Evolutionary conservation across 2,888 invertebrate species (phyloP), one percentile per base, ranked within the genome.

Genomic region (Drosophila acutilabella): DNA sequence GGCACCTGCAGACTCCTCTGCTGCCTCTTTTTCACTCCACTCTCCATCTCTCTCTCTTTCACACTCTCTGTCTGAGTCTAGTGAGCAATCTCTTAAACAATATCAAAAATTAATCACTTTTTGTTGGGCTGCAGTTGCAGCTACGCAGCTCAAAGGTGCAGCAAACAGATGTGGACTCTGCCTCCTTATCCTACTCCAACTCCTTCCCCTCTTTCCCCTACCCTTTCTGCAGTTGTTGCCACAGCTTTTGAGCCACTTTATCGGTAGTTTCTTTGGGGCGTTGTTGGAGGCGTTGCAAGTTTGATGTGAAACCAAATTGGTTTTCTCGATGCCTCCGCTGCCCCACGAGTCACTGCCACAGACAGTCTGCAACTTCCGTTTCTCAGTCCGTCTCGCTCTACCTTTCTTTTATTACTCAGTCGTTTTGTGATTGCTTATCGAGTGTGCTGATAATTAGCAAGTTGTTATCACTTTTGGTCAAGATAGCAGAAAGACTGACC

Each of bases 61-160:
- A 13, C 5, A 6, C 18, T 16, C 14, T 0, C 20, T 16, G 26
- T 54, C 13, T 38, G 41, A 45, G 6, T 18, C 68, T 75, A 59
- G 57, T 64, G 57, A 51, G 73, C 83, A 80, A 87, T 85, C 88
- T 73, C 68, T 77, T 81, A 75, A 81, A 61, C 89, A 85, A 85
- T 81, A 87, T 85, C 85, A 88, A 88, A 88, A 88, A 85, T 85
- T 85, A 85, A 85, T 85, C 89, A 85, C 88, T 85, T 85, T 87
- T 85, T 71, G 38, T 44, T 52, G 57, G 40, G 45, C 36, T 57
- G 71, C 74, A 75, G 74, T 78, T 88, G 70, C 81, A 81, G 84
- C 71, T 88, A 81, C 81, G 68, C 78, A 71, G 74, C 62, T 69
- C n/a, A 62, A 45, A 52, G 48, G 33, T 53, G 62, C 42, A 51